These are phyloP conservation scores for Synergus umbraculus DNA, from an alignment of 2,888 invertebrate genomes.

Conservation along the genomic window DNA sequence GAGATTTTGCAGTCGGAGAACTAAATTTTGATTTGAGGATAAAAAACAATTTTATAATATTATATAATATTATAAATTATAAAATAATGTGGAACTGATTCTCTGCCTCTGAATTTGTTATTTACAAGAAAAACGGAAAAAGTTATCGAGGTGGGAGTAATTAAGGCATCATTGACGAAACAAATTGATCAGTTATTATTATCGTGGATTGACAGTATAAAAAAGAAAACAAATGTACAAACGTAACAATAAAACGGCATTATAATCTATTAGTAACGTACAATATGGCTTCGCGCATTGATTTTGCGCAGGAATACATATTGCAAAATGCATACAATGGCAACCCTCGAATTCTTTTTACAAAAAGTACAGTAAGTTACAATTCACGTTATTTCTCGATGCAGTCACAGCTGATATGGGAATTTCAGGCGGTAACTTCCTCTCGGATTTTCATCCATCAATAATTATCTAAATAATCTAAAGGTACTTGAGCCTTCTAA, in stretches of 20 bases:
- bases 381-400: constrained; percentile 22
- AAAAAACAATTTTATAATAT: not conserved
- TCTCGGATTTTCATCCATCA: not conserved
- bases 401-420: constrained; percentile 34
- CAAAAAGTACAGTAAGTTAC: constrained; percentile 37
- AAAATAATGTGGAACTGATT: too few relatives aligned
- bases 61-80: too few relatives aligned
- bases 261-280: constrained; percentile 42
- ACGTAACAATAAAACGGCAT: constrained; percentile 64
- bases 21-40: too few relatives aligned
- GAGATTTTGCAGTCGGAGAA: constrained; percentile 38
- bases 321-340: constrained; percentile 34
- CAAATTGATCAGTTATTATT: constrained; percentile 55
- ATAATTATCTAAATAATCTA: not conserved
- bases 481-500: not conserved
- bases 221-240: constrained; percentile 70
- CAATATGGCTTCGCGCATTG: constrained; percentile 37
- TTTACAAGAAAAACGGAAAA: too few relatives aligned
- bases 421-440: constrained; percentile 1
- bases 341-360: constrained; percentile 31
- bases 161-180: constrained; percentile 50
- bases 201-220: constrained; percentile 58
- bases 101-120: too few relatives aligned
- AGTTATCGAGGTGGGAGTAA: not conserved
- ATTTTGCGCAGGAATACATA: constrained; percentile 15